Percentiles rank a stretch among this genome's conserved stretches.
Conservation (phyloP, 92 coral and sea anemone genomes). For the Actinostola sp. region DNA sequence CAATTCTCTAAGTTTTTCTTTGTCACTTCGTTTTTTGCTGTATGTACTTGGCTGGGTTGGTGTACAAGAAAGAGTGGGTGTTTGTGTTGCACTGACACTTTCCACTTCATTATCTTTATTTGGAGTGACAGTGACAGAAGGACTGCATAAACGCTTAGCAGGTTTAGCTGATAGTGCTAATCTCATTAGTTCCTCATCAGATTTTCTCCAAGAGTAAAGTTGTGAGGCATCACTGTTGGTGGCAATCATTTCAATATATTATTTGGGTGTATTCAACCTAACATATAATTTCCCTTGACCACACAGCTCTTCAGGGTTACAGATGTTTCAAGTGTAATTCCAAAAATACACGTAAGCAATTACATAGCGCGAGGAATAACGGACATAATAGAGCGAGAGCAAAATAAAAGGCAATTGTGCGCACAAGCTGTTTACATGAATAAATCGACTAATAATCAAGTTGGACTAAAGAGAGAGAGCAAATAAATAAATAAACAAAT, state of each 20-base stretch:
- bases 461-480: no score
- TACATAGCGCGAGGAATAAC: conserved; percentile 53
- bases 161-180: background rate
- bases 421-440: no score
- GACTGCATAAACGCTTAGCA: conserved; percentile 1
- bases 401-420: no score
- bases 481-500: no score
- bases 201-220: no score
- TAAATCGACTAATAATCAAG: no score
- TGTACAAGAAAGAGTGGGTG: background rate
- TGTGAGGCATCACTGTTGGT: conserved; percentile 11
- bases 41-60: background rate
- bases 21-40: conserved; percentile 25
- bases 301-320: conserved; percentile 50
- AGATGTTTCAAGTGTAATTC: conserved; percentile 64
- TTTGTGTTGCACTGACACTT: background rate
- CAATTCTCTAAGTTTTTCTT: conserved; percentile 44
- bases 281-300: conserved; percentile 72
- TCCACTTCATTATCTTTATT: background rate
- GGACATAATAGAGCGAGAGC: conserved; percentile 41
- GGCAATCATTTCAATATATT: conserved; percentile 37
- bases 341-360: no score
- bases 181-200: conserved; percentile 7
- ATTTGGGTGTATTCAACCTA: conserved; percentile 57
- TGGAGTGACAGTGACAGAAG: background rate